Base-by-base conservation (phyloP, 35 echinoderm and acorn worm genomes). In the Apostichopus parvimensis region DNA sequence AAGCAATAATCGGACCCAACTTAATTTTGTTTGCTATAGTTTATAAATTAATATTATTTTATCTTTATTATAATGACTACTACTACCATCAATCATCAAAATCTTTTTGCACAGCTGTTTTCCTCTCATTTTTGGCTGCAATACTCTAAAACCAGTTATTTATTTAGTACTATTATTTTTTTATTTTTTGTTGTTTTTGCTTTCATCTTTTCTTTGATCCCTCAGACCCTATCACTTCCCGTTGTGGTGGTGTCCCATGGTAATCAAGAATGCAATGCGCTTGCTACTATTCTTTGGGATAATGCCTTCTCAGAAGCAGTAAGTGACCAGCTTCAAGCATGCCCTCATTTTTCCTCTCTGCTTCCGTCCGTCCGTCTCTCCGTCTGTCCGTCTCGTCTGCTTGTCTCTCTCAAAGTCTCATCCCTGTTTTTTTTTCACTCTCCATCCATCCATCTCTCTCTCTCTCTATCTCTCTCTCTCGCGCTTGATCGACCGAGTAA, bases 181-280 rank as follows among this genome's bases (percentile, higher is more conserved):
- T 45, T 21, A 73, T 68, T 87, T 87, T 79, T 92, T 80, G 5
- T 28, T 87, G 80, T 54, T 92, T 75, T 95, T 78, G 66, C 84
- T 94, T 93, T 79, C 66, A 71, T 72, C 84, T 93, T 79, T 87
- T 92, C 82, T 95, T 92, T 94, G 58, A 54, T 70, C 86, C 80
- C 87, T 82, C 91, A 96, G 97, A 99, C 94, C 78, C 89, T 99
- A 81, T 96, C 97, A 73, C 95, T 96, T 22, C 97, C 97, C 28
- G 97, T 99, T 87, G 97, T 99, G 90, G 97, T 99, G 86, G 93
- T 99, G n/a, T 94, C 93, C 89, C 97, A 99, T 99, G 97, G 97
- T 92, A 99, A 99, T 86, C 97, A 99, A 91, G 97, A 99, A 93
- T 99, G 93, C 81, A 99, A 99, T 95, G 97, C 97, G 56, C 93